Conservation (phyloP, 2,888 invertebrate genomes). For the Emmelina monodactyla region DNA sequence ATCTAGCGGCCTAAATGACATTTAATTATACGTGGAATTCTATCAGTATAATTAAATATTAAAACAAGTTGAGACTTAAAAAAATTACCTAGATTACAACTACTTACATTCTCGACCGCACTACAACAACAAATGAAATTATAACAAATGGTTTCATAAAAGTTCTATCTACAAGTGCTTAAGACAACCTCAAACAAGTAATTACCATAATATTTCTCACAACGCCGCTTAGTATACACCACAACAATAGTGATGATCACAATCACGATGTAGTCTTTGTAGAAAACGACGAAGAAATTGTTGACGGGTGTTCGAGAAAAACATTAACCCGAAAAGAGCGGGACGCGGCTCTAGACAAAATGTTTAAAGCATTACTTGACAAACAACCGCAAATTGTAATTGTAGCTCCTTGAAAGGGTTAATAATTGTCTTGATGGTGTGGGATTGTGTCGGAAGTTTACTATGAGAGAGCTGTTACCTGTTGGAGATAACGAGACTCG, state of each 20-base stretch:
- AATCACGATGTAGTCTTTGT: neutral
- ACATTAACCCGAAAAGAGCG: constrained; percentile 33
- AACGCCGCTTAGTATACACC: constrained; percentile 24
- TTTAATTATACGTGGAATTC: too few species aligned
- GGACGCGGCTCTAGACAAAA: constrained; percentile 27
- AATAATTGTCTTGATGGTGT: constrained; percentile 47
- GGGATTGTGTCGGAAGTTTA: constrained; percentile 35
- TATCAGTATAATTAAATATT: too few species aligned
- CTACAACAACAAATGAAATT: constrained; percentile 12
- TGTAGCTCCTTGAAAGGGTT: constrained; percentile 59
- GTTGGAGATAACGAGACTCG: too few species aligned
- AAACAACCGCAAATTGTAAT: constrained; percentile 62
- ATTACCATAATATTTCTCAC: constrained; percentile 30
- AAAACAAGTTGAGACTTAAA: too few species aligned
- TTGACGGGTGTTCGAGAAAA: constrained; percentile 16
- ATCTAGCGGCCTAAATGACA: too few species aligned
- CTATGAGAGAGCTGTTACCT: too few species aligned
- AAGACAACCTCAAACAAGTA: constrained; percentile 26
- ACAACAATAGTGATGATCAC: constrained; percentile 14
- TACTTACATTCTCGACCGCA: constrained; percentile 9
- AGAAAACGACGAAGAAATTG: neutral
- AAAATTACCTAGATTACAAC: too few species aligned
- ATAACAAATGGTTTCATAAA: neutral
- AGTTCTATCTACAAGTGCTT: constrained; percentile 5
- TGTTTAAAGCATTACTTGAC: constrained; percentile 31